Base-by-base conservation (phyloP, 1,140 invertebrate species). In the Anagrus nilaparvatae region DNA sequence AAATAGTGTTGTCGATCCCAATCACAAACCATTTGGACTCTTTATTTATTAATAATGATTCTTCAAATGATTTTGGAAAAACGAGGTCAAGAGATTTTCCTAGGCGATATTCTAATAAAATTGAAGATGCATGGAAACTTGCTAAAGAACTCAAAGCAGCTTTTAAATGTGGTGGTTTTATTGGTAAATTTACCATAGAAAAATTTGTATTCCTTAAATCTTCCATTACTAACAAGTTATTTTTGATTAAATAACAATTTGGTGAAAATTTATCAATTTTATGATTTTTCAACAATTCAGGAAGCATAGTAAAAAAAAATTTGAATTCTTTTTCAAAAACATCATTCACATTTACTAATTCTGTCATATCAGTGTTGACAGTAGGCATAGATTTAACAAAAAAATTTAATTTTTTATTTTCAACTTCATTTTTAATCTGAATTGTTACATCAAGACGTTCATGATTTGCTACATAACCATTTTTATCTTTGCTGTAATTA, bases 121-220 rank as follows among this genome's bases (percentile, higher is more conserved):
- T 66, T 3, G 70, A 73, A 8, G 71, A 66, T 0, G 72, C 69
- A 44, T 79, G 76, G 54, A 76, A 60, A 25, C 58, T 66, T 3
- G 75, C 76, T 29, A 78, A 47, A 0, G 69, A 60, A 46, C 67
- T 65, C 0, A 76, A 52, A 1, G 61, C 58, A 6, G 71, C 61
- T 20, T 55, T 60, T 13, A 70, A 50, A 51, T 74, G 65, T 9
- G 69, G 58, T 33, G 63, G 60, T 24, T 60, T 54, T 3, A 76
- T 54, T 0, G 67, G 20, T 23, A 60, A 65, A 0, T 56, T 54
- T 1, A 56, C 53, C 8, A 47, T 52, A 3, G 55, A 38, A 3
- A 61, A 72, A 5, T 59, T 60, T 33, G 58, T 55, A 19, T 53
- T 53, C 4, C 56, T 52, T 1, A 73, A 50, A 30, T 74, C 65